Evolutionary conservation across 2,888 invertebrate genomes (phyloP).

Genomic region (Stenurella melanura): DNA sequence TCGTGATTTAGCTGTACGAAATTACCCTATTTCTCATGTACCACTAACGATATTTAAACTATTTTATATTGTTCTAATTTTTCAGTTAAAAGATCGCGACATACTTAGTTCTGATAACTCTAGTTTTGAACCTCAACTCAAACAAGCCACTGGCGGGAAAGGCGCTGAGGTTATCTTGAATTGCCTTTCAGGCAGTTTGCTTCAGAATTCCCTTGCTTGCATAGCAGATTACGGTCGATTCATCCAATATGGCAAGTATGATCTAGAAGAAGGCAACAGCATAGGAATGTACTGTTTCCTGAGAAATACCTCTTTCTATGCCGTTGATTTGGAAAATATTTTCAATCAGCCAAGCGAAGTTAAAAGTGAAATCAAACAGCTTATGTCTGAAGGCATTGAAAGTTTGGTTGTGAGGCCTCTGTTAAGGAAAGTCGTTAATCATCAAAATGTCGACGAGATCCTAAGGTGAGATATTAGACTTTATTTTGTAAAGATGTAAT

Average conservation of each 20-base stretch:
- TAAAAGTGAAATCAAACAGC: conserved; percentile 75
- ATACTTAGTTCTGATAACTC: conserved; percentile 74
- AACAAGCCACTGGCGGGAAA: conserved; percentile 86
- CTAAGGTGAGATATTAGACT: conserved; percentile 74
- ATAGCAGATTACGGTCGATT: conserved; percentile 81
- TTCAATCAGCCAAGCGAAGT: conserved; percentile 75
- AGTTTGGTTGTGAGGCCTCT: conserved; percentile 82
- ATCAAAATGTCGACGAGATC: conserved; percentile 81
- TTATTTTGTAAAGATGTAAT: neutral
- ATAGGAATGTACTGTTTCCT: conserved; percentile 85
- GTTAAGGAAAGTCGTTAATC: conserved; percentile 78
- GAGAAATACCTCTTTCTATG: conserved; percentile 86
- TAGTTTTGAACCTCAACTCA: conserved; percentile 89
- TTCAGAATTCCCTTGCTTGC: conserved; percentile 82
- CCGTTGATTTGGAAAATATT: conserved; percentile 83
- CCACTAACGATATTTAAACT: too few species aligned
- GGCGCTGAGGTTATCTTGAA: conserved; percentile 95
- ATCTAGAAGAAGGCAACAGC: conserved; percentile 80
- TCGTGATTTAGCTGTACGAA: too few species aligned
- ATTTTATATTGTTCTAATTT: conserved; percentile 27
- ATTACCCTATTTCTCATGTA: too few species aligned
- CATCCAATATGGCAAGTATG: conserved; percentile 90
- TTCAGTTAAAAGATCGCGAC: conserved; percentile 66
- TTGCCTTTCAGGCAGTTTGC: conserved; percentile 91
- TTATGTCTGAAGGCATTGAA: conserved; percentile 80